phyloP scores from a whole-genome alignment of 2,113 vertebrate genomes.

The Mirounga angustirostris region DNA sequence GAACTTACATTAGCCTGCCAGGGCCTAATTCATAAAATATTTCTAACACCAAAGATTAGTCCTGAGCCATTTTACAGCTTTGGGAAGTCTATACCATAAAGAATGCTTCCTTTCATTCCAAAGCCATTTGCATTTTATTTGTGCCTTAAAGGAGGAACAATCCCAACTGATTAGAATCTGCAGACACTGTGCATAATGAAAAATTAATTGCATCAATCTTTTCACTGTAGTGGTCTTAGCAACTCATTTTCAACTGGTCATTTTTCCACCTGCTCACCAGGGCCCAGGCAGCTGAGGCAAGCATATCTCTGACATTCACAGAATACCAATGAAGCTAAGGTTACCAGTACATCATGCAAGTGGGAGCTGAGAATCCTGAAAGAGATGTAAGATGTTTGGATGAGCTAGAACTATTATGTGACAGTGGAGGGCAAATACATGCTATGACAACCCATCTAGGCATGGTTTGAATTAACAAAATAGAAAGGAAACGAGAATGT shows the following conservation, averaged over 20 bases:
- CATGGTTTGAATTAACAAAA: constrained; percentile 61
- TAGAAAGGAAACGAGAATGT: constrained; percentile 56
- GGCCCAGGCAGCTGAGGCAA: constrained; percentile 88
- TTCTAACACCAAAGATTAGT: constrained; percentile 83
- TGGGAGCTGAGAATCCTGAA: constrained; percentile 71
- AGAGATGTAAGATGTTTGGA: constrained; percentile 83
- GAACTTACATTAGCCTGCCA: constrained; percentile 53
- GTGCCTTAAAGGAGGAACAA: constrained; percentile 87
- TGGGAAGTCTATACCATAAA: constrained; percentile 83
- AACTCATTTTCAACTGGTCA: constrained; percentile 92
- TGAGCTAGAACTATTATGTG: constrained; percentile 75
- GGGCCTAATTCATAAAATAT: constrained; percentile 85
- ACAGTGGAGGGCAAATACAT: constrained; percentile 66
- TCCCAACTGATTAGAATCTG: constrained; percentile 90
- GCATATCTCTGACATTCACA: constrained; percentile 81
- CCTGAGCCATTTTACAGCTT: constrained; percentile 82
- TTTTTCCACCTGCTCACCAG: constrained; percentile 91
- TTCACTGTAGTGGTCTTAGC: constrained; percentile 90
- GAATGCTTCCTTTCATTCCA: constrained; percentile 84
- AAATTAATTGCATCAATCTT: constrained; percentile 93
- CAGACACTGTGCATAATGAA: constrained; percentile 90
- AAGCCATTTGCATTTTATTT: constrained; percentile 90
- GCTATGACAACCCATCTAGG: constrained; percentile 73
- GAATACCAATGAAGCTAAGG: constrained; percentile 90
- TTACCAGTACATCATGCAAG: constrained; percentile 77